Percentiles rank a stretch among this genome's conserved stretches.
phyloP scores from a whole-genome alignment of 1,140 invertebrate genomes.

The Cydia splendana region DNA sequence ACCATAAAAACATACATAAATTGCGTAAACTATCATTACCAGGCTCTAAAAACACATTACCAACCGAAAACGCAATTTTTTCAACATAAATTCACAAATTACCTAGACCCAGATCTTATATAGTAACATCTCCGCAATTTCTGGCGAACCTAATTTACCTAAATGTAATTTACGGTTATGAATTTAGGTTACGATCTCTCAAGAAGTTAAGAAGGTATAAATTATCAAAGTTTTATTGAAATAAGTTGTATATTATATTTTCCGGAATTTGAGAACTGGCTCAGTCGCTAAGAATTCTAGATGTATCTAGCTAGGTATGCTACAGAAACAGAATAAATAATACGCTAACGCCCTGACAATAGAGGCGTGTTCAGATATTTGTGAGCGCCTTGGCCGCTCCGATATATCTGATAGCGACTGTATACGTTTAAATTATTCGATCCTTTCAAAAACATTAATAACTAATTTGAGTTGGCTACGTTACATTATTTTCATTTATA shows the following conservation, averaged over 20 bases:
- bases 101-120: conserved; percentile 6
- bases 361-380: too few relatives aligned
- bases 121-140: conserved; percentile 1
- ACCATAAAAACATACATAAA: neutral
- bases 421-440: neutral
- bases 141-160: conserved; percentile 10
- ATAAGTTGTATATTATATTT: too few relatives aligned
- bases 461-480: too few relatives aligned
- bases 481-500: too few relatives aligned
- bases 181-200: conserved; percentile 1
- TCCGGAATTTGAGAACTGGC: too few relatives aligned
- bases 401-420: too few relatives aligned
- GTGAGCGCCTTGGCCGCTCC: too few relatives aligned
- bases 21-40: neutral
- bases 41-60: conserved; percentile 1
- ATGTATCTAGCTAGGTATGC: too few relatives aligned
- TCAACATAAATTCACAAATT: neutral
- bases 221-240: conserved; percentile 3
- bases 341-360: too few relatives aligned
- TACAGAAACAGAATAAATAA: too few relatives aligned
- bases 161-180: neutral
- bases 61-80: neutral
- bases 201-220: neutral
- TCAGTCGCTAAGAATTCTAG: too few relatives aligned
- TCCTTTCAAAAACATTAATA: too few relatives aligned